Percentiles rank a stretch among this genome's conserved stretches.
Conservation (phyloP, 2,888 invertebrate genomes). For the Polietes domitor region DNA sequence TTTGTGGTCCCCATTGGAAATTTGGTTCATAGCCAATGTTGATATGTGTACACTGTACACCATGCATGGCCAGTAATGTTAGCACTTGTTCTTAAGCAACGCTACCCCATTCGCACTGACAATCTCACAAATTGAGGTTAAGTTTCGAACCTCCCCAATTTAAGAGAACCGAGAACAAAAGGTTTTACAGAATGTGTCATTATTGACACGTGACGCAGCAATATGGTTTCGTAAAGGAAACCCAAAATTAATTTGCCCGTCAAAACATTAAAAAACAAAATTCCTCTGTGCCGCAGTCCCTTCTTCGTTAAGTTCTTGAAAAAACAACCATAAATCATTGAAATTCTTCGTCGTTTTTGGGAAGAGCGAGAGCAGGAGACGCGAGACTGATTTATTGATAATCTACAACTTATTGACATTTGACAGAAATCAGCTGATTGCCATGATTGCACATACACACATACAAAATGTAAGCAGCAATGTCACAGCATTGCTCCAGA, state of each 20-base stretch:
- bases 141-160: constrained; percentile 1
- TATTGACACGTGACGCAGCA: constrained; percentile 56
- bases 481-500: constrained; percentile 27
- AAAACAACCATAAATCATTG: constrained; percentile 57
- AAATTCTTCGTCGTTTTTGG: not conserved
- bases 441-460: constrained; percentile 52
- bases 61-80: no score
- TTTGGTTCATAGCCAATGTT: no score
- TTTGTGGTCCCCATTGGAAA: no score
- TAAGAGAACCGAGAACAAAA: not conserved
- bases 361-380: constrained; percentile 41
- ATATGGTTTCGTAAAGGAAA: constrained; percentile 23
- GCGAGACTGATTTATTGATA: constrained; percentile 60
- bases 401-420: constrained; percentile 61
- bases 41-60: no score
- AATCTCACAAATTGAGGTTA: not conserved
- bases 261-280: constrained; percentile 39
- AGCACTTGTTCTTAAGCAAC: no score
- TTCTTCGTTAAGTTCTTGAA: constrained; percentile 6
- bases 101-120: no score
- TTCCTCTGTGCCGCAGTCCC: not conserved
- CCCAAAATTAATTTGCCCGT: constrained; percentile 44
- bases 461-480: constrained; percentile 9
- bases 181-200: constrained; percentile 1
- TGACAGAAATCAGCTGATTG: constrained; percentile 66